Conservation (phyloP, 2,797 vertebrate species). For the Thaleichthys pacificus region DNA sequence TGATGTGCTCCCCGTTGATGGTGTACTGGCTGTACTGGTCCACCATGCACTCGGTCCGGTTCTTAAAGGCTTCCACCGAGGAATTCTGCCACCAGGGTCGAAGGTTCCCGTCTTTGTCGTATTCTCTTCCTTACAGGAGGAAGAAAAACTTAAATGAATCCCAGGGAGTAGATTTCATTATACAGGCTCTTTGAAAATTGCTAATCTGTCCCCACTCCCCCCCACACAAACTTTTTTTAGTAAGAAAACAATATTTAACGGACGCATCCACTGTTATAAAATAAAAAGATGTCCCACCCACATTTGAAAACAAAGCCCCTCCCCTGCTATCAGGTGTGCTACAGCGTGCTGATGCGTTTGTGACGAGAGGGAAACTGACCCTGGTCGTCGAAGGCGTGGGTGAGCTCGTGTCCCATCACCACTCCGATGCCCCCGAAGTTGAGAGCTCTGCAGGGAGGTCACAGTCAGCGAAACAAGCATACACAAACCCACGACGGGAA, state of each 20-base stretch:
- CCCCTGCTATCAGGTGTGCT: too few species aligned
- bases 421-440: slow-evolving; percentile 97
- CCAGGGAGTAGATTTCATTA: background rate
- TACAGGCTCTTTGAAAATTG: too few species aligned
- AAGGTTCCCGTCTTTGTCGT: slow-evolving; percentile 94
- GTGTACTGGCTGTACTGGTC: slow-evolving; percentile 88
- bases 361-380: slow-evolving; percentile 61
- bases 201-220: too few species aligned
- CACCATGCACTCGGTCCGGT: slow-evolving; percentile 90
- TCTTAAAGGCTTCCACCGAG: slow-evolving; percentile 89
- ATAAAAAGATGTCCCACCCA: too few species aligned
- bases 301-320: too few species aligned
- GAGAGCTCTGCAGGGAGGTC: slow-evolving; percentile 80
- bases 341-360: background rate
- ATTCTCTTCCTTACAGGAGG: slow-evolving; percentile 83
- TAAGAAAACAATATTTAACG: background rate
- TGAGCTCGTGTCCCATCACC: slow-evolving; percentile 97
- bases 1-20: slow-evolving; percentile 89
- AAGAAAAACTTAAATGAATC: background rate
- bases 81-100: slow-evolving; percentile 96
- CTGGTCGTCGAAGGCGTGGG: slow-evolving; percentile 95
- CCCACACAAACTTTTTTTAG: background rate
- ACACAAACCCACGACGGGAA: background rate
- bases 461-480: background rate
- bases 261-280: too few species aligned